Evolutionary conservation across 2,797 vertebrate genomes (phyloP), one percentile per base, ranked within the genome.

Genomic region (Coranthus polyacanthus): DNA sequence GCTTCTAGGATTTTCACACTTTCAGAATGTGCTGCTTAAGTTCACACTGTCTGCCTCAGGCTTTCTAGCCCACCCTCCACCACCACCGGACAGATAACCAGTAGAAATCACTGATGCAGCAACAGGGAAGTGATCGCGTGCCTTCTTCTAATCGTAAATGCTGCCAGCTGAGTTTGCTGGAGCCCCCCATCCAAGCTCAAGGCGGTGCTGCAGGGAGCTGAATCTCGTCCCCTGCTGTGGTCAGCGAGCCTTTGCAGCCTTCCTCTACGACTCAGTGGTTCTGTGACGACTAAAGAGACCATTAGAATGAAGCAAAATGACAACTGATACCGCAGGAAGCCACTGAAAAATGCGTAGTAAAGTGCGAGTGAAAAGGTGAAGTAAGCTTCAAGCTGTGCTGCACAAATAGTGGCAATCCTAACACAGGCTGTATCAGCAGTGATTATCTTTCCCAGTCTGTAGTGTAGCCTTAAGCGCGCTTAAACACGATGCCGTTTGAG

Each of bases 61-160:
- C 42, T 2, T 34, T 61, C 7, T 4, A 9, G 17, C 51, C 21
- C 41, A 57, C 38, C 34, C 26, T 0, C 22, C 3, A 4, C 54
- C 20, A 45, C 13, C 38, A 15, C 17, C 16, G 41, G 32, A 55
- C 13, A 39, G 17, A 62, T 18, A 46, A 61, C 72, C 53, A 54
- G 54, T 50, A 39, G 12, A 74, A 63, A 53, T 34, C 54, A 68
- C 22, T 45, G 57, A 43, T 39, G 76, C 70, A 66, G 59, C 36
- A 53, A 57, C 37, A 50, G 15, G 13, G 22, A 47, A 55, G 29
- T 20, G 17, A 55, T 73, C 3, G 53, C 42, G 9, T 54, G 79
- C 16, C 53, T 50, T 54, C 59, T 15, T 61, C 20, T 50, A 4
- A 36, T 32, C 26, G 41, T 55, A 21, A 20, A 47, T 13, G 37